Evolutionary conservation across 2,797 vertebrate genomes (phyloP).

Genomic region (Microcaecilia unicolor): DNA sequence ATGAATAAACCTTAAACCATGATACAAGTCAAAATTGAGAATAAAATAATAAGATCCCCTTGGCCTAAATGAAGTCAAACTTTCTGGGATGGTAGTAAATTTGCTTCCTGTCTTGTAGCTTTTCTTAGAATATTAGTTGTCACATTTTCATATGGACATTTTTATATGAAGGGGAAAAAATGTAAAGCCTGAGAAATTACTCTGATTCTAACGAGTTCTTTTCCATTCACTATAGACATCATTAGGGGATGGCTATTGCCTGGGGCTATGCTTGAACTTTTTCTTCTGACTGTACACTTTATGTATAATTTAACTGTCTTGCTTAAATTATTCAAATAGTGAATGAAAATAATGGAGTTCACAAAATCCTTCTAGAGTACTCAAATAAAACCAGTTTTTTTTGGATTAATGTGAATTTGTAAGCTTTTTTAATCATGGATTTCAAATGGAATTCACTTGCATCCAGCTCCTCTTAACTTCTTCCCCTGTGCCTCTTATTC

Average conservation of each 20-base stretch:
- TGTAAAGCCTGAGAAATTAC: conserved; percentile 89
- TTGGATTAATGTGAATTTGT: conserved; percentile 91
- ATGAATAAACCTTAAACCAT: too few relatives aligned
- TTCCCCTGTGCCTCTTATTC: conserved; percentile 32
- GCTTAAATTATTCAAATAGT: conserved; percentile 99
- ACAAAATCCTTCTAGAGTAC: conserved; percentile 84
- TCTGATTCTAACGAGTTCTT: conserved; percentile 92
- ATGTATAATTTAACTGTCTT: conserved; percentile 97
- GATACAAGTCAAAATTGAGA: conserved; percentile 8
- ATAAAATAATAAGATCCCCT: conserved; percentile 1
- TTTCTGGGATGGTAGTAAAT: conserved; percentile 16
- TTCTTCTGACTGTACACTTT: conserved; percentile 99
- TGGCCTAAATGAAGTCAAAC: conserved; percentile 28
- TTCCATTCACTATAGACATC: conserved; percentile 93
- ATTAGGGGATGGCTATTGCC: conserved; percentile 93
- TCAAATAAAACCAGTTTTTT: conserved; percentile 87
- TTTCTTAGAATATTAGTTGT: conserved; percentile 46
- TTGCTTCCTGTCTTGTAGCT: conserved; percentile 33
- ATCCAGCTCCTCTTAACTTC: conserved; percentile 39
- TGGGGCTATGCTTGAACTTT: conserved; percentile 89
- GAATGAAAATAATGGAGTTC: conserved; percentile 96
- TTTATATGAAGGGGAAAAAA: conserved; percentile 83
- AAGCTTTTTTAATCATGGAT: conserved; percentile 68
- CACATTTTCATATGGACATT: conserved; percentile 58
- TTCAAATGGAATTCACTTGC: conserved; percentile 61